These are phyloP conservation scores for Blera fallax DNA, from an alignment of 2,888 invertebrate species.

Conservation along the genomic window DNA sequence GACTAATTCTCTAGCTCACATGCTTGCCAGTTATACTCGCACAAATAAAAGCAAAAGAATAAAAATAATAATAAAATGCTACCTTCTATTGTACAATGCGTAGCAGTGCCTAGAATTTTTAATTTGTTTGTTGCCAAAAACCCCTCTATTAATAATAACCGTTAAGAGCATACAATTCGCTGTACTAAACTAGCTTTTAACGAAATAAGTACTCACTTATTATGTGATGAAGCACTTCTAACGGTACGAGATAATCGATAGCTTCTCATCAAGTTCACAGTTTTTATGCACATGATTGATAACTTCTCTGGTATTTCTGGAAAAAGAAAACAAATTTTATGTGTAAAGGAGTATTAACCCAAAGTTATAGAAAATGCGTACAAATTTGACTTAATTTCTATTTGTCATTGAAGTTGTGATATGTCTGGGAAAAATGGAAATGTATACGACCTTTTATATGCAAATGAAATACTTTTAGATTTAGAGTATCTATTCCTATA, in stretches of 20 bases:
- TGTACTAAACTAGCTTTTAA: too few species aligned
- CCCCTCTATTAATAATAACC: too few species aligned
- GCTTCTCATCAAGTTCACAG: neutral
- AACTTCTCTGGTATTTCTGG: neutral
- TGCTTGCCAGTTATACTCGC: neutral
- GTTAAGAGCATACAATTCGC: too few species aligned
- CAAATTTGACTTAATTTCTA: too few species aligned
- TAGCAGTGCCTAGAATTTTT: neutral
- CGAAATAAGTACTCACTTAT: neutral
- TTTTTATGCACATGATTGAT: neutral
- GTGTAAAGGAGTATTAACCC: neutral
- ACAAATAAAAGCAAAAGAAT: neutral
- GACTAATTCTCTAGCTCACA: conserved; percentile 3
- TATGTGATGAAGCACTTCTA: neutral
- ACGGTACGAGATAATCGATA: neutral
- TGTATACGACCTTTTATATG: too few species aligned
- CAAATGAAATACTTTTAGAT: too few species aligned
- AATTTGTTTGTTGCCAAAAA: neutral
- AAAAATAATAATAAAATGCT: neutral
- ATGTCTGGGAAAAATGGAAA: too few species aligned
- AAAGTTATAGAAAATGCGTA: too few species aligned
- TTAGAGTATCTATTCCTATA: too few species aligned
- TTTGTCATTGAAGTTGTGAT: too few species aligned
- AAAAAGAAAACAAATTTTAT: neutral
- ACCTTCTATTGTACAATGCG: neutral